A percentile compares a stretch with the other conserved stretches of the same genome.
phyloP scores from a whole-genome alignment of 1,140 invertebrate genomes.

The Cotesia vestalis region DNA sequence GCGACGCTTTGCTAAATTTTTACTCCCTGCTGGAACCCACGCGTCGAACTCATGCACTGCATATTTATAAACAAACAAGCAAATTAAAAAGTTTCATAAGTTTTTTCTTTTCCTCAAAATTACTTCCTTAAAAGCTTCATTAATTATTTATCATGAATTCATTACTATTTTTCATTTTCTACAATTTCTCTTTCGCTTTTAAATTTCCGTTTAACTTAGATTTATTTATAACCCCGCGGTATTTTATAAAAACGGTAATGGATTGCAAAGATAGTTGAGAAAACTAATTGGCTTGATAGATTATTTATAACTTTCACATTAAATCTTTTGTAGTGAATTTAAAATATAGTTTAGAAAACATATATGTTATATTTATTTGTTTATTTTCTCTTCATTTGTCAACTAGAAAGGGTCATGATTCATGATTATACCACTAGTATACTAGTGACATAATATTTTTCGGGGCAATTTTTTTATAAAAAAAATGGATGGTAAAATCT shows the following conservation, averaged over 20 bases:
- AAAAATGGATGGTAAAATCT: too few species aligned
- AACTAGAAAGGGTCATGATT: too few species aligned
- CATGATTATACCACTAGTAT: too few species aligned
- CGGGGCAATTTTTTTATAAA: too few species aligned
- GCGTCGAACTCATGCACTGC: too few species aligned
- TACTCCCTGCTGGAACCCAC: slow-evolving; percentile 34
- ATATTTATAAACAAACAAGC: too few species aligned
- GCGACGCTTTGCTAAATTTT: slow-evolving; percentile 29
- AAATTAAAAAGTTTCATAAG: too few species aligned
- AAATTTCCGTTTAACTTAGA: slow-evolving; percentile 4
- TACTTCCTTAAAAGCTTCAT: neutral
- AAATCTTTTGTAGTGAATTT: slow-evolving; percentile 13
- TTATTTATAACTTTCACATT: slow-evolving; percentile 2
- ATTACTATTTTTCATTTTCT: neutral
- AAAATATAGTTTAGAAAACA: neutral
- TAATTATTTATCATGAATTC: neutral
- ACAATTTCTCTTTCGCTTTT: slow-evolving; percentile 11
- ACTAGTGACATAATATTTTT: too few species aligned
- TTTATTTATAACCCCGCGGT: slow-evolving; percentile 10
- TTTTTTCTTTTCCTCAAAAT: neutral
- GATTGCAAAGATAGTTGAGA: slow-evolving; percentile 10
- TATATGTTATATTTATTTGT: neutral
- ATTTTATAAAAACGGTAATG: neutral
- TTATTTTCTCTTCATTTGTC: neutral
- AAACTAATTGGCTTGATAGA: slow-evolving; percentile 20